phyloP scores from a whole-genome alignment of 1,140 invertebrate species.

The Patella vulgata region DNA sequence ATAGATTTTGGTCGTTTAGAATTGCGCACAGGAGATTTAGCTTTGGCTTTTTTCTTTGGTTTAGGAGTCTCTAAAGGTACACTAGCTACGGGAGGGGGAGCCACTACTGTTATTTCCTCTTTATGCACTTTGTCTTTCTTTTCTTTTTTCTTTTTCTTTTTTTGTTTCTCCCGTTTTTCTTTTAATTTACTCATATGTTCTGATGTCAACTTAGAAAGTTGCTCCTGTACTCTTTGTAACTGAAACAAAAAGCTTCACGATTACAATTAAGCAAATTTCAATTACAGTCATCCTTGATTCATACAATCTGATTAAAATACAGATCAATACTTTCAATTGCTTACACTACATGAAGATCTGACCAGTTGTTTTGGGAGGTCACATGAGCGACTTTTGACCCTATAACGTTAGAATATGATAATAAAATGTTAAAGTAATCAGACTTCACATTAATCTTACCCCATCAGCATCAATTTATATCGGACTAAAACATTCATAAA shows the following conservation, averaged over 20 bases:
- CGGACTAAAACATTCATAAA: constrained; percentile 2
- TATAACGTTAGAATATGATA: too few species aligned
- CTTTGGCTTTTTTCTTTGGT: constrained; percentile 57
- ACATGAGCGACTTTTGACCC: too few species aligned
- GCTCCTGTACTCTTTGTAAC: constrained; percentile 61
- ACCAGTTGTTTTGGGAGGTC: too few species aligned
- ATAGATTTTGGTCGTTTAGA: constrained; percentile 46
- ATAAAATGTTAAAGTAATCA: constrained; percentile 16
- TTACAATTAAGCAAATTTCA: background rate
- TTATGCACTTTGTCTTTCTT: constrained; percentile 55
- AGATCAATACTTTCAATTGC: too few species aligned
- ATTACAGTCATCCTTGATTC: too few species aligned
- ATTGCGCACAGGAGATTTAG: constrained; percentile 43
- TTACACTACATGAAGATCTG: too few species aligned
- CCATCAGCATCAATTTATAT: background rate
- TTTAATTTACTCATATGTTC: constrained; percentile 65
- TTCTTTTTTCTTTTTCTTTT: constrained; percentile 62
- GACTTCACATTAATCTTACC: constrained; percentile 21
- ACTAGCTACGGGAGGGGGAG: constrained; percentile 41
- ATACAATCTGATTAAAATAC: too few species aligned
- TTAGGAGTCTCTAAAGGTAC: constrained; percentile 53
- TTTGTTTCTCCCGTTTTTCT: constrained; percentile 75
- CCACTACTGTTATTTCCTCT: constrained; percentile 47
- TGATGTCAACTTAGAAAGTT: constrained; percentile 61
- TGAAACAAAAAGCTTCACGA: constrained; percentile 44